A percentile compares a stretch with the other conserved stretches of the same genome.
Evolutionary conservation across 92 coral and sea anemone genomes (phyloP).

Genomic region (Porites evermanni): DNA sequence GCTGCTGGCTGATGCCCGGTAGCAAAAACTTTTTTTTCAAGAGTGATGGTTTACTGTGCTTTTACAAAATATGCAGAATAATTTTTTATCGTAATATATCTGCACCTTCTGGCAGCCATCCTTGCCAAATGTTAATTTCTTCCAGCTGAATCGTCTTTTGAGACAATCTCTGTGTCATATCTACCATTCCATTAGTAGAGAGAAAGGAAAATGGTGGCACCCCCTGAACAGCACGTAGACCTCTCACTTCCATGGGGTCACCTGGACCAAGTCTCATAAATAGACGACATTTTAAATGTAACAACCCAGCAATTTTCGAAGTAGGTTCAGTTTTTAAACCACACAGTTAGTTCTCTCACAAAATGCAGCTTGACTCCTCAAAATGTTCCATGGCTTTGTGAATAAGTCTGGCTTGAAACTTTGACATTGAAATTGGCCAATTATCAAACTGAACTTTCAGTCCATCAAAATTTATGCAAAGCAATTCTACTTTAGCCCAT

Average conservation of each 20-base stretch:
- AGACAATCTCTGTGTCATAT: slow-evolving; percentile 35
- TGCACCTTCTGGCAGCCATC: slow-evolving; percentile 47
- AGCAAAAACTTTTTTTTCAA: background rate
- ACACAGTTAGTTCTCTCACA: slow-evolving; percentile 1
- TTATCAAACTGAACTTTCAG: slow-evolving; percentile 9
- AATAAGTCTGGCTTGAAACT: slow-evolving; percentile 1
- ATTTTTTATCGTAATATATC: background rate
- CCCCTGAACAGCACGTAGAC: slow-evolving; percentile 22
- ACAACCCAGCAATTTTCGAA: background rate
- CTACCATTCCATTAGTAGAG: slow-evolving; percentile 16
- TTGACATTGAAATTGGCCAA: background rate
- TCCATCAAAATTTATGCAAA: background rate
- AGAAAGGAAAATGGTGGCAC: slow-evolving; percentile 25
- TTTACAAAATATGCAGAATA: background rate
- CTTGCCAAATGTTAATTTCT: slow-evolving; percentile 23
- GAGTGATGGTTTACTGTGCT: background rate
- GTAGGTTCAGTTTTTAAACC: slow-evolving; percentile 1
- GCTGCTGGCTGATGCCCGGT: no score
- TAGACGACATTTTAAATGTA: background rate
- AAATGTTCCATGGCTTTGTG: slow-evolving; percentile 8
- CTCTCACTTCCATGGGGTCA: slow-evolving; percentile 29
- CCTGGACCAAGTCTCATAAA: slow-evolving; percentile 10
- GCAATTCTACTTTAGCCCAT: background rate
- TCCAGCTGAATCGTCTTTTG: slow-evolving; percentile 23
- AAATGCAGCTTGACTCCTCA: background rate